Conservation (phyloP, 2,888 invertebrate genomes). For the Caenorhabditis imperialis region DNA sequence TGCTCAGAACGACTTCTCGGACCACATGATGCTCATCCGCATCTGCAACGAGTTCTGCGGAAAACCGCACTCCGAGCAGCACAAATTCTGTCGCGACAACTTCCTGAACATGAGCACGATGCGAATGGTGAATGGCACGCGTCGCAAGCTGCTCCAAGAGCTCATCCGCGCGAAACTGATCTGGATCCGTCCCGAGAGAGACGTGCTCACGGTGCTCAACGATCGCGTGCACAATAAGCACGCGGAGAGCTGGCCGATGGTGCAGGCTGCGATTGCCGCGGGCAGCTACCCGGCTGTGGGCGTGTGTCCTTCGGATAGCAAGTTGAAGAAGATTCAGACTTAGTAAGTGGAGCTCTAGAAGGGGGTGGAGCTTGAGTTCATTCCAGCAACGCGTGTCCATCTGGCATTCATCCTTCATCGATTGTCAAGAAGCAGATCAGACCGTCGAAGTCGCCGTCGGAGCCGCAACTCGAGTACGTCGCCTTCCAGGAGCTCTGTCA, state of each 20-base stretch:
- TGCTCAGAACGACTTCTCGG: constrained; percentile 87
- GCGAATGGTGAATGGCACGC: constrained; percentile 90
- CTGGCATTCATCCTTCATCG: constrained; percentile 72
- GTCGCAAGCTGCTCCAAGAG: constrained; percentile 79
- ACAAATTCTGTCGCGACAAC: constrained; percentile 83
- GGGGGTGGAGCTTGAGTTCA: too few relatives aligned
- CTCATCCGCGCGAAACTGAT: constrained; percentile 68
- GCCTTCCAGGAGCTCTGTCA: constrained; percentile 73
- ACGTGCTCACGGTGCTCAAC: neutral
- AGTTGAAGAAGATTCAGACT: constrained; percentile 73
- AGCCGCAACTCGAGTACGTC: constrained; percentile 70
- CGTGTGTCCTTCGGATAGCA: constrained; percentile 80
- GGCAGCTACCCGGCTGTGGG: constrained; percentile 93
- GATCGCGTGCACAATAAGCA: constrained; percentile 26
- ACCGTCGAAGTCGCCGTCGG: neutral
- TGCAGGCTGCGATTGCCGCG: constrained; percentile 90
- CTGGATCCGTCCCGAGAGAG: constrained; percentile 1
- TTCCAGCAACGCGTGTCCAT: constrained; percentile 58
- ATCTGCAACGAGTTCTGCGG: constrained; percentile 33
- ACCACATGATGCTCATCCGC: constrained; percentile 89
- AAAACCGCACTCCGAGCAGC: neutral
- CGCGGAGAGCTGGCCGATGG: constrained; percentile 89
- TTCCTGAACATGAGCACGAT: constrained; percentile 87
- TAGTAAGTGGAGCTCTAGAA: constrained; percentile 57
- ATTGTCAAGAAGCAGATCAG: constrained; percentile 64